Conservation (phyloP, 2,113 vertebrate species). For the Anhinga rufa region DNA sequence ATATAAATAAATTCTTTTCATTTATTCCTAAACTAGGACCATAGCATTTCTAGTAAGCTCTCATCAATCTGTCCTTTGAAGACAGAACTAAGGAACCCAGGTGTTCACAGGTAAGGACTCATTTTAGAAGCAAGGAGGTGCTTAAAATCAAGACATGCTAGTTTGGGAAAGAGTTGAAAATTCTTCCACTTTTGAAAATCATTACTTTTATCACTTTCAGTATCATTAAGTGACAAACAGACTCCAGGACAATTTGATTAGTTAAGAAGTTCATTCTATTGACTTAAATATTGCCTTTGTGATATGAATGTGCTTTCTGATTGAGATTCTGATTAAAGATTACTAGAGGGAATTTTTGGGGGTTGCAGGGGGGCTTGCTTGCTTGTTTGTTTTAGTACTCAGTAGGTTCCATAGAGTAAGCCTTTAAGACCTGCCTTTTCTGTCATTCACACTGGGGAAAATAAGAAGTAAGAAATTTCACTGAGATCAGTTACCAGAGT, state of each 20-base stretch:
- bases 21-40: neutral
- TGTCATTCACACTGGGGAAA: neutral
- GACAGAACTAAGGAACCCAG: neutral
- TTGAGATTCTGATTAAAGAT: neutral
- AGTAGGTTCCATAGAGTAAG: neutral
- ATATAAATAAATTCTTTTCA: neutral
- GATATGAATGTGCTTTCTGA: neutral
- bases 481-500: neutral
- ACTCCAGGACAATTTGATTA: neutral
- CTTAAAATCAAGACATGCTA: neutral
- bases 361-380: neutral
- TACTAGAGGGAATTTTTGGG: neutral
- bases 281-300: neutral
- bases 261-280: neutral
- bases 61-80: neutral
- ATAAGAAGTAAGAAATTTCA: neutral
- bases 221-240: neutral
- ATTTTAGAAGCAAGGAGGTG: neutral
- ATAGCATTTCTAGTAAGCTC: neutral
- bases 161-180: neutral
- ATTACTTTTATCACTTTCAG: neutral
- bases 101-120: neutral
- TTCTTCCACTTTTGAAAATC: neutral
- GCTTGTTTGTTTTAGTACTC: neutral
- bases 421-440: neutral